Percentiles rank a stretch among this genome's conserved stretches.
phyloP scores from a whole-genome alignment of 2,888 invertebrate genomes.

The Steinernema hermaphroditum region DNA sequence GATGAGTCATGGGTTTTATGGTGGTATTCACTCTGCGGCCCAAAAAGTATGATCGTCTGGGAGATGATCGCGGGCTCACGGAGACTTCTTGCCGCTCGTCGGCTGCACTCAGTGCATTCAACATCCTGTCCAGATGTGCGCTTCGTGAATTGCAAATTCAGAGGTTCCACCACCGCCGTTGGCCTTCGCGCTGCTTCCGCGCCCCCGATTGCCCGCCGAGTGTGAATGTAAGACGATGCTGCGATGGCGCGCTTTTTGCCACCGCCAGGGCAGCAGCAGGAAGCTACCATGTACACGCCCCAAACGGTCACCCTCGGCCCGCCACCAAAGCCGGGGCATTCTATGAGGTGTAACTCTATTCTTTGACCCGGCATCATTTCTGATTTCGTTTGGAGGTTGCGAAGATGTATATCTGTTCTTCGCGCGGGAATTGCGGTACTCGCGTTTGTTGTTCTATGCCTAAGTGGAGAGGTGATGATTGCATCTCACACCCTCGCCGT shows the following conservation, averaged over 20 bases:
- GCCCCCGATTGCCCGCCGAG: background rate
- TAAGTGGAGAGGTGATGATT: too few species aligned
- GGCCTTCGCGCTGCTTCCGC: background rate
- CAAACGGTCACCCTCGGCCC: constrained; percentile 8
- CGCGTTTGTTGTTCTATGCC: too few species aligned
- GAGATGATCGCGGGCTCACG: background rate
- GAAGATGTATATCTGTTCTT: background rate
- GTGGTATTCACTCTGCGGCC: constrained; percentile 20
- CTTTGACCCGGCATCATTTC: constrained; percentile 14
- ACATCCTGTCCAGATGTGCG: constrained; percentile 26
- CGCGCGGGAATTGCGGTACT: constrained; percentile 8
- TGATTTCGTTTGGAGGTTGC: background rate
- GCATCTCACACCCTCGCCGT: too few species aligned
- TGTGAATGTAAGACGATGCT: constrained; percentile 13
- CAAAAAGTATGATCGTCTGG: constrained; percentile 25
- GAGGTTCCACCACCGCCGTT: background rate
- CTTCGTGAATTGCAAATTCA: constrained; percentile 11
- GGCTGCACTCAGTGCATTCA: background rate
- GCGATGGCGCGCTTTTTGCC: background rate
- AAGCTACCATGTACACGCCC: constrained; percentile 9
- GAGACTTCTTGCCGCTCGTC: background rate
- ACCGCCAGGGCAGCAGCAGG: background rate
- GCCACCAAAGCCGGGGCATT: constrained; percentile 7
- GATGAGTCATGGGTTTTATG: constrained; percentile 28
- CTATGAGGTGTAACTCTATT: constrained; percentile 15